Evolutionary conservation across 2,888 invertebrate species (phyloP).

Genomic region (Caenorhabditis macrosperma): DNA sequence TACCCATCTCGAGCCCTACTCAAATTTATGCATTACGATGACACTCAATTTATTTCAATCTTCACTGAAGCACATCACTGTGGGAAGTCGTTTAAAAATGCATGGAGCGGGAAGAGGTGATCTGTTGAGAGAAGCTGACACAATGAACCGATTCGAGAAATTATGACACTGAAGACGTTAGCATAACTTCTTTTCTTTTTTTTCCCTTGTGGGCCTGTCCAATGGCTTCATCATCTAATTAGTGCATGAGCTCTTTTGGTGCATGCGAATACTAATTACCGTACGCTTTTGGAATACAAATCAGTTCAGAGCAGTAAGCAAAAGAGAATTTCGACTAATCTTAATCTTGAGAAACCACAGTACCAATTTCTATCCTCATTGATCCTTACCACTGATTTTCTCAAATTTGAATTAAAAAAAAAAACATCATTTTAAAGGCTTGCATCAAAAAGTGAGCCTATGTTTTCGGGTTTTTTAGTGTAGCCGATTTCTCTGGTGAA

Average conservation of each 20-base stretch:
- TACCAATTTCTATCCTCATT: too few species aligned
- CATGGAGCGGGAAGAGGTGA: slow-evolving; percentile 46
- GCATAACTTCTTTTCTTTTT: background rate
- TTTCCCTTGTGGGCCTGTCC: too few species aligned
- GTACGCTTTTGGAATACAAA: slow-evolving; percentile 43
- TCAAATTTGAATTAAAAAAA: too few species aligned
- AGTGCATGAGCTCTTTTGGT: slow-evolving; percentile 46
- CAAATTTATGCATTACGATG: slow-evolving; percentile 58
- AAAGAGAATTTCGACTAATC: background rate
- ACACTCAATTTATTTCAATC: slow-evolving; percentile 63
- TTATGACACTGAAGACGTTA: slow-evolving; percentile 25
- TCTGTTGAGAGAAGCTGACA: slow-evolving; percentile 11
- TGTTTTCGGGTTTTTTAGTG: too few species aligned
- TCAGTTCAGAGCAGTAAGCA: background rate
- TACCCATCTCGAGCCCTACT: slow-evolving; percentile 18
- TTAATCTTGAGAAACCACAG: too few species aligned
- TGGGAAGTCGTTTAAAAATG: slow-evolving; percentile 61
- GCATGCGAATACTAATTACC: slow-evolving; percentile 52
- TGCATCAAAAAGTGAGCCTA: too few species aligned
- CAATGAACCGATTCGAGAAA: slow-evolving; percentile 14
- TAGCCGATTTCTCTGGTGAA: background rate
- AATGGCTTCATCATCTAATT: too few species aligned
- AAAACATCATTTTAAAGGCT: too few species aligned
- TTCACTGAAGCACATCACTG: slow-evolving; percentile 43
- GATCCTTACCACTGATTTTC: too few species aligned